Base-by-base conservation (phyloP, 2,888 invertebrate genomes). In the Oscheius myriophilus region DNA sequence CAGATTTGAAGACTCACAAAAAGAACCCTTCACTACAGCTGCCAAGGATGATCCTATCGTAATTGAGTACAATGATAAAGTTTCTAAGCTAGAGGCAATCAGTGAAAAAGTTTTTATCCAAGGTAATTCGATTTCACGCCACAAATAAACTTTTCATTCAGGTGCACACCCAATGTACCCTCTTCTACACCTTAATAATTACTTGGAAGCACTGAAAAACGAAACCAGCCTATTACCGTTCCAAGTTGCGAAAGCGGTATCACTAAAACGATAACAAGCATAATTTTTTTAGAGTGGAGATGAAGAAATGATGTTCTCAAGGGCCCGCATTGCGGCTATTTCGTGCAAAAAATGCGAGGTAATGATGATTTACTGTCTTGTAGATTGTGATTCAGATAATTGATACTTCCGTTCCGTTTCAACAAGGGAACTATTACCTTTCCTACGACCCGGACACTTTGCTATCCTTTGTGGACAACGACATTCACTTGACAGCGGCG, bases 301-400 rank as follows among this genome's bases (percentile, higher is more conserved):
- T 26, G 54, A 6, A 33, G 54, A 54, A 25, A 54, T 54, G 54
- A 2, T 25, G 23, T 54, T 25, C 26, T 26, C 26, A 33, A 21
- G 33, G 11, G 14, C 11, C 23, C 6, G 54, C 3, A 54, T 33
- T 16, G 12, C 11, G n/a, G 26, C 21, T 26, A 26, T 54, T 26
- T 25, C 23, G 14, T 54, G 54, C 33, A 6, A 54, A 2, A 54
- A 54, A 54, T 54, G 54, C 54, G 26, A 33, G 54, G 53, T 53
- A 21, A 46, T 46, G 21, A 23, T 18, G 9, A 14, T 23, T 16
- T 25, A 53, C 12, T 53, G n/a, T n/a, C n/a, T n/a, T n/a, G n/a
- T n/a, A n/a, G n/a, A n/a, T n/a, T n/a, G n/a, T 53, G 18, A 23
- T 53, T 53, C 12, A 53, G 53, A 33, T 54, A 18, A 33, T 33